Percentiles rank a stretch among this genome's conserved stretches.
These are phyloP conservation scores for Salvelinus sp. DNA, from an alignment of 2,113 vertebrate genomes.

Conservation along the genomic window DNA sequence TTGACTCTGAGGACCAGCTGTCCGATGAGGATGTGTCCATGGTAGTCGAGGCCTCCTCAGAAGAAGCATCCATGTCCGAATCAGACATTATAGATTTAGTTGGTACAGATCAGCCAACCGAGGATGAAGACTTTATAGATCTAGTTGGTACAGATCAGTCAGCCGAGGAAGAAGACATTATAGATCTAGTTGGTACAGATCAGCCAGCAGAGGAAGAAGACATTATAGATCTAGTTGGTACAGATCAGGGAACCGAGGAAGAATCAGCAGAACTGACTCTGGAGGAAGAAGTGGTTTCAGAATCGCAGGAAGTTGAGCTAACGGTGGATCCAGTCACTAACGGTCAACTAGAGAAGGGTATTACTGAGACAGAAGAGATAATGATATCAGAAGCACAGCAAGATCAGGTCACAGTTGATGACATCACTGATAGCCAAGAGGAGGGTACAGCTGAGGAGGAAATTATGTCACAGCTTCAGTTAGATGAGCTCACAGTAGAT, in stretches of 20 bases:
- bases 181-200: not conserved
- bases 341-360: not conserved
- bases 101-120: not conserved
- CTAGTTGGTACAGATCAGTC: not conserved
- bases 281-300: not conserved
- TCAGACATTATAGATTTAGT: constrained; percentile 3
- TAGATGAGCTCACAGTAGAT: not conserved
- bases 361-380: not conserved
- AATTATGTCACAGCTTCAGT: not conserved
- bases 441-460: not conserved
- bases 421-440: not conserved
- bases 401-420: not conserved
- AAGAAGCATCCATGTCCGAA: constrained; percentile 1
- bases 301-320: not conserved
- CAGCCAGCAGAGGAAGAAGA: constrained; percentile 8
- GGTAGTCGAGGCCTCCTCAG: not conserved
- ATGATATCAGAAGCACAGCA: not conserved
- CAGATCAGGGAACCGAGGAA: not conserved
- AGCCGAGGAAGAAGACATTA: not conserved
- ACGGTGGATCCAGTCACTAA: constrained; percentile 5
- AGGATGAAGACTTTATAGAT: constrained; percentile 7
- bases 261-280: not conserved
- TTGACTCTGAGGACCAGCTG: not conserved
- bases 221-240: constrained; percentile 3
- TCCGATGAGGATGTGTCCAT: not conserved